Evolutionary conservation across 2,113 vertebrate genomes (phyloP).

Genomic region (Phalacrocorax brasilianus): DNA sequence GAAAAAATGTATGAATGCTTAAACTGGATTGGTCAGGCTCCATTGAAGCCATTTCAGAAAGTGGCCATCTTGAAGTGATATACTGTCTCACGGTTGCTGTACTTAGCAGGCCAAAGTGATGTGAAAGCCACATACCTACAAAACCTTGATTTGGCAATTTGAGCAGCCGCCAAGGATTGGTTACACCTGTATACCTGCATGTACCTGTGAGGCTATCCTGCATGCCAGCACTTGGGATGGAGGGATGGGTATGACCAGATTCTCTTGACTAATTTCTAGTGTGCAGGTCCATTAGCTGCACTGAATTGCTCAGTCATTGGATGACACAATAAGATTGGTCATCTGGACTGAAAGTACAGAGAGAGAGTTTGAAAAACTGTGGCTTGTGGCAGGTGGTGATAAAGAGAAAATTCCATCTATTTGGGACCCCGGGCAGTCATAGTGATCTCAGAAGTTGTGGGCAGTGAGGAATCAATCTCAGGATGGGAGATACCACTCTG

Average conservation of each 20-base stretch:
- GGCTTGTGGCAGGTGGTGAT: no score
- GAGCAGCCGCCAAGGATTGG: neutral
- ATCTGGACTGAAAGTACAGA: neutral
- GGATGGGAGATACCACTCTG: neutral
- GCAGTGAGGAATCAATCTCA: neutral
- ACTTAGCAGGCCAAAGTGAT: neutral
- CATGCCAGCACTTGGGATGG: neutral
- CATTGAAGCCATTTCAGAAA: neutral
- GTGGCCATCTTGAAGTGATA: neutral
- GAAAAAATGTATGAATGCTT: neutral
- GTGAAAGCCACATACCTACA: neutral
- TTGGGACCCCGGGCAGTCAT: neutral
- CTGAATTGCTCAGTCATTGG: neutral
- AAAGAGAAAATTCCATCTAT: neutral
- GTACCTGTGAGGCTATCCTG: neutral
- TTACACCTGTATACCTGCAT: neutral
- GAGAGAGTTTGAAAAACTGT: neutral
- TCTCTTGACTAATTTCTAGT: no score
- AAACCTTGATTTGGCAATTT: neutral
- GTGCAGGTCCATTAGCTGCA: neutral
- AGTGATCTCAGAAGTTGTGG: neutral
- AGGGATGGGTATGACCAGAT: neutral
- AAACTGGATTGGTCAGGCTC: neutral
- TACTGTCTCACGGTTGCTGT: neutral
- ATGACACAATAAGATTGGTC: neutral